Base-by-base conservation (phyloP, 2,797 vertebrate species). In the Limnodromus scolopaceus region DNA sequence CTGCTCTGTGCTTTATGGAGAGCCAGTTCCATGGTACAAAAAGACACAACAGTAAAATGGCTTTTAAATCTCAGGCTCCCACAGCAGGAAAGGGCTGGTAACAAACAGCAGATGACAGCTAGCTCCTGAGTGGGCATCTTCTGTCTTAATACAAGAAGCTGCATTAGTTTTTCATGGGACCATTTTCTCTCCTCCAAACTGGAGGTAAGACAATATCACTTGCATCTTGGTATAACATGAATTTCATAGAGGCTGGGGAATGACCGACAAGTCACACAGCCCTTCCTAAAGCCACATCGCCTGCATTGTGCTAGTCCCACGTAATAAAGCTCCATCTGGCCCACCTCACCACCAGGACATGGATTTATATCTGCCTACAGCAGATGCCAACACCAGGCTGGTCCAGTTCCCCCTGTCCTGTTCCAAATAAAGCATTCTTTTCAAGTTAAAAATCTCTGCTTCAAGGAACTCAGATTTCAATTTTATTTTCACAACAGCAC, bases 221-320 rank as follows among this genome's bases (percentile, higher is more conserved):
- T 22, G 9, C 1, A 0, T 46, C 58, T 66, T 49, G 16, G 28
- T 57, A 38, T 13, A 74, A 48, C 2, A 72, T 0, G 1, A 43
- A 2, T 41, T 72, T 71, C 57, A 60, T 25, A 51, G n/a, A n/a
- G 54, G 41, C 45, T 69, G 58, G 4, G 32, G 10, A 68, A 61
- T n/a, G n/a, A n/a, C 71, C 12, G 19, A 32, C 43, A 43, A 41
- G 41, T 34, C 15, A 24, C 41, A 39, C 1, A 5, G 55, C 32
- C 22, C 16, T 63, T n/a, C 20, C 13, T n/a, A 46, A 78, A 58
- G 30, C 13, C 46, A 71, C 25, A 70, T 20, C 24, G 2, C 38
- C 27, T 32, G 7, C 1, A 0, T 1, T 1, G 0, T 41, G 36
- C 41, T 34, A 16, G 12, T 17, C 39, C 24, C 43, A 45, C n/a